phyloP scores from a whole-genome alignment of 2,113 vertebrate genomes.

The Cyprinodon tularosa region DNA sequence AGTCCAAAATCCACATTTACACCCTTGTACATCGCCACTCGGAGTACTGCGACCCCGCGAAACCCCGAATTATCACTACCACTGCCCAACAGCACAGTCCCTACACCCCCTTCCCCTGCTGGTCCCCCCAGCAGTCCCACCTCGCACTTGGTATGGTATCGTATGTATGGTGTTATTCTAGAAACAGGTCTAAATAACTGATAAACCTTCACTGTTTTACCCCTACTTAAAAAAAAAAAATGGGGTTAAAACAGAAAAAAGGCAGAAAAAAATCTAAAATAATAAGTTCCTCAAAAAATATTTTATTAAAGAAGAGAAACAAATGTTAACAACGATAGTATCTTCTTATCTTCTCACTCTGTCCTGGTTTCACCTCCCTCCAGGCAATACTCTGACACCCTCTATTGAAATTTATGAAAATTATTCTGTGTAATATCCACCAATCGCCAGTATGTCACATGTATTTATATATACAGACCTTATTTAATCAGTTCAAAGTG shows the following conservation, averaged over 20 bases:
- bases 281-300: conserved; percentile 16
- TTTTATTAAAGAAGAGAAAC: conserved; percentile 17
- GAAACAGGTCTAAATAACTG: not conserved
- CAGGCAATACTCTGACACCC: conserved; percentile 61
- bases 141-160: too few species aligned
- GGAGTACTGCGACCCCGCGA: too few species aligned
- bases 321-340: conserved; percentile 12
- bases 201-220: not conserved
- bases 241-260: not conserved
- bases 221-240: not conserved
- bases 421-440: conserved; percentile 87
- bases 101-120: too few species aligned
- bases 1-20: too few species aligned
- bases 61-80: too few species aligned
- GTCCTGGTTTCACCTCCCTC: conserved; percentile 68
- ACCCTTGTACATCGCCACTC: too few species aligned
- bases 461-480: conserved; percentile 84
- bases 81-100: too few species aligned
- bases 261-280: not conserved
- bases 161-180: not conserved
- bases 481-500: conserved; percentile 90
- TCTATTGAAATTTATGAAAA: conserved; percentile 92
- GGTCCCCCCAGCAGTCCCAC: too few species aligned
- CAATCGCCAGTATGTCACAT: conserved; percentile 70
- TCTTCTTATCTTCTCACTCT: conserved; percentile 45